Conservation (phyloP, 2,113 vertebrate genomes). For the Hemiscyllium ocellatum region DNA sequence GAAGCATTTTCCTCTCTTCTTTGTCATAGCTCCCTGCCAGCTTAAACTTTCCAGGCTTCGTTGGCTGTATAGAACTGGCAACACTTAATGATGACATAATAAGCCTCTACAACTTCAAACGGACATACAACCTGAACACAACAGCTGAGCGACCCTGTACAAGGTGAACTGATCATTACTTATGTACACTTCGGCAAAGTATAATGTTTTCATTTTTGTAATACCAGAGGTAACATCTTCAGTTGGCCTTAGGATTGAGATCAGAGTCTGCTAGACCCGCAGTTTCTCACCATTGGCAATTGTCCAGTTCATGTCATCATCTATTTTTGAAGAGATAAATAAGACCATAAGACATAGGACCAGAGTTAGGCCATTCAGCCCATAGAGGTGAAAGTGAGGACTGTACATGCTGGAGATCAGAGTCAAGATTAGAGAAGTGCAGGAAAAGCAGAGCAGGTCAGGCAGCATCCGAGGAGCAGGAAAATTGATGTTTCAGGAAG, state of each 20-base stretch:
- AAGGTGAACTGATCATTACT: conserved; percentile 53
- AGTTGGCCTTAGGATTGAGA: neutral
- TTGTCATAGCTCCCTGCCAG: conserved; percentile 72
- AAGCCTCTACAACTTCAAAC: conserved; percentile 90
- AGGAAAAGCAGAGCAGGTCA: too few species aligned
- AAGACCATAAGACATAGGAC: too few species aligned
- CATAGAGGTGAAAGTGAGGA: too few species aligned
- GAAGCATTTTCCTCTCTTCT: neutral
- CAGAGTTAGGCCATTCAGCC: too few species aligned
- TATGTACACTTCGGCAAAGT: neutral
- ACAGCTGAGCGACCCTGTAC: conserved; percentile 69
- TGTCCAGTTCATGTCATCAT: neutral
- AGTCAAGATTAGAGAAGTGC: too few species aligned
- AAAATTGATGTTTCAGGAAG: too few species aligned
- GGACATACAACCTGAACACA: conserved; percentile 71
- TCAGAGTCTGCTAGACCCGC: too few species aligned
- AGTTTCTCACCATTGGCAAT: neutral
- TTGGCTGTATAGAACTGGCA: conserved; percentile 84
- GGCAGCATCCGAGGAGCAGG: too few species aligned
- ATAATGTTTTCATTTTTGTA: too few species aligned
- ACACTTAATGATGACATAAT: conserved; percentile 85
- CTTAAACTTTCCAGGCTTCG: conserved; percentile 77
- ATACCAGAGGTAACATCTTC: neutral
- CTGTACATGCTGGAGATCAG: too few species aligned
- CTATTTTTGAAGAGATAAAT: too few species aligned